Percentiles rank a stretch among this genome's conserved stretches.
Evolutionary conservation across 2,113 vertebrate species (phyloP).

Genomic region (Balaeniceps rex): DNA sequence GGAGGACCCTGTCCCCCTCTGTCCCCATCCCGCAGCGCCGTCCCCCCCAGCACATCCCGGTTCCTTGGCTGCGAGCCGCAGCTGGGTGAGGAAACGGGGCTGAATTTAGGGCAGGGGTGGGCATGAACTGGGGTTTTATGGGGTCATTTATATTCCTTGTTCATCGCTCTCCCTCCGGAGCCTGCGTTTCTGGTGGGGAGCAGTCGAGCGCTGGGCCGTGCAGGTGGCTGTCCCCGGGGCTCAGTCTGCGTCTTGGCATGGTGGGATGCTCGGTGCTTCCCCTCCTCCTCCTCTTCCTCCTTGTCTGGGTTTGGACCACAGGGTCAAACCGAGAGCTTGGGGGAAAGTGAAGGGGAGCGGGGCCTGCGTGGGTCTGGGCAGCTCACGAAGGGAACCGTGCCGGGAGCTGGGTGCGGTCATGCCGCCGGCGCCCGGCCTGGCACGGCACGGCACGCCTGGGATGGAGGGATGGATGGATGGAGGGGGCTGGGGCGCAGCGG

Average conservation of each 20-base stretch:
- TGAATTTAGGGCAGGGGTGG: not conserved
- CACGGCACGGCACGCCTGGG: too few species aligned
- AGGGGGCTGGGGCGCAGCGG: not conserved
- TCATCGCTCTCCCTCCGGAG: not conserved
- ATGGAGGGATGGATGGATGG: not conserved
- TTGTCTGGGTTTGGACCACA: not conserved
- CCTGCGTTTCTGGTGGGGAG: not conserved
- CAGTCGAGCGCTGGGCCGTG: rapidly evolving
- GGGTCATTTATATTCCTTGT: not conserved
- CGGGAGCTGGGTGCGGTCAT: not conserved
- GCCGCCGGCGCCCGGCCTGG: not conserved
- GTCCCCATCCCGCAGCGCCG: not conserved
- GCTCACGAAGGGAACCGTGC: not conserved
- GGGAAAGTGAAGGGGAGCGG: rapidly evolving
- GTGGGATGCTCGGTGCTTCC: not conserved
- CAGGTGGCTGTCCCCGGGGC: not conserved
- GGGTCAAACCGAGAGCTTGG: not conserved
- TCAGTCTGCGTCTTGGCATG: not conserved
- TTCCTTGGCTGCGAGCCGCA: rapidly evolving
- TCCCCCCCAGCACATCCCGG: not conserved
- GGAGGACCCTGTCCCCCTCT: not conserved
- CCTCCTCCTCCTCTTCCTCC: not conserved
- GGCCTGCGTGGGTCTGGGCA: not conserved
- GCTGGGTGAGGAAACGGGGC: not conserved
- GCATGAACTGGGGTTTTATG: not conserved